Percentiles rank a stretch among this genome's conserved stretches.
These are phyloP conservation scores for Pseudochromis fuscus DNA, from an alignment of 2,797 vertebrate species.

Conservation along the genomic window DNA sequence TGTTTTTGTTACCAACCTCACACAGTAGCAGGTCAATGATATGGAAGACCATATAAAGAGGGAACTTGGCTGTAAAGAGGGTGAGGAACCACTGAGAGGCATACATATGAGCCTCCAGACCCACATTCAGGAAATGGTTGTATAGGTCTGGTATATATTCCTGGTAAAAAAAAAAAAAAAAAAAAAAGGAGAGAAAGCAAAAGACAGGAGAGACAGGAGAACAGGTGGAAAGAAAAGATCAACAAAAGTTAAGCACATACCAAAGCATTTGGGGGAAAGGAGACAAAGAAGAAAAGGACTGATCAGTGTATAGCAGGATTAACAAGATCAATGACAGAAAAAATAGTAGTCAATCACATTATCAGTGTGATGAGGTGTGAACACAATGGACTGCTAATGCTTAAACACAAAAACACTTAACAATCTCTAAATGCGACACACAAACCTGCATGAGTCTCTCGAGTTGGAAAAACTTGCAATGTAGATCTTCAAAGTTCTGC, in stretches of 20 bases:
- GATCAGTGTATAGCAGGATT: neutral
- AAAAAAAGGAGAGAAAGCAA: constrained; percentile 11
- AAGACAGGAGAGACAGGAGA: neutral
- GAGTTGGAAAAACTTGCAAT: constrained; percentile 99
- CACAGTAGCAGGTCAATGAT: constrained; percentile 98
- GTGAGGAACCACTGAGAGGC: constrained; percentile 99
- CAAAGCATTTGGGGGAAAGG: neutral
- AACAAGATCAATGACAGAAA: neutral
- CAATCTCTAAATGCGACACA: constrained; percentile 8
- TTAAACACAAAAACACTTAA: neutral
- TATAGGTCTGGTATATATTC: constrained; percentile 97
- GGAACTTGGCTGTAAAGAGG: constrained; percentile 98
- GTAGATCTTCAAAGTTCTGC: constrained; percentile 99
- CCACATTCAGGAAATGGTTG: constrained; percentile 96
- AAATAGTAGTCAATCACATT: neutral
- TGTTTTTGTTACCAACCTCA: constrained; percentile 87
- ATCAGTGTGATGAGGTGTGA: neutral
- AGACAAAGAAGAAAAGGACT: neutral
- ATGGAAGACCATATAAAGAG: constrained; percentile 99
- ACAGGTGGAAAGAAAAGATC: neutral
- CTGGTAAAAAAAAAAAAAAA: constrained; percentile 77
- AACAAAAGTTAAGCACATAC: neutral
- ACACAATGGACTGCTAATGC: neutral
- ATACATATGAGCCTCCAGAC: constrained; percentile 99
- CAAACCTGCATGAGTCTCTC: constrained; percentile 98